Evolutionary conservation across 2,797 vertebrate species (phyloP).

Genomic region (Gymnoscopelus braueri): DNA sequence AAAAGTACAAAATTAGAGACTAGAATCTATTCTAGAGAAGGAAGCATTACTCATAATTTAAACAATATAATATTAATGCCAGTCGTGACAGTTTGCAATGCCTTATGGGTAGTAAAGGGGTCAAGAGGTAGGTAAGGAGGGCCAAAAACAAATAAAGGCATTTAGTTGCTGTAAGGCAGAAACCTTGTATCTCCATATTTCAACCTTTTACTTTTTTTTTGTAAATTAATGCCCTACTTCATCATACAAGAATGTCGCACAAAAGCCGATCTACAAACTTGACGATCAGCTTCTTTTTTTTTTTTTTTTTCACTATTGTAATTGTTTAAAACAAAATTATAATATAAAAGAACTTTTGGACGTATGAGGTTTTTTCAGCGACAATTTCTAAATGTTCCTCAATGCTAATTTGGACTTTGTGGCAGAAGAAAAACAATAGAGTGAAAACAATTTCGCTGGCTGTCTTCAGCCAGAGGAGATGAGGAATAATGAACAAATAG

Average conservation of each 20-base stretch:
- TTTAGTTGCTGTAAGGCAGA: neutral
- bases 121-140: slow-evolving; percentile 46
- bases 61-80: slow-evolving; percentile 39
- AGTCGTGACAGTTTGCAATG: slow-evolving; percentile 46
- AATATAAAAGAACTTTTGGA: too few species aligned
- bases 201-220: too few species aligned
- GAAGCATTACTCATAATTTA: slow-evolving; percentile 54
- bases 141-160: slow-evolving; percentile 61
- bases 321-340: too few species aligned
- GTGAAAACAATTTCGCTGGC: slow-evolving; percentile 76
- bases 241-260: too few species aligned
- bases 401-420: slow-evolving; percentile 71
- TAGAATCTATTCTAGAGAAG: slow-evolving; percentile 42
- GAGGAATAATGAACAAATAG: slow-evolving; percentile 83
- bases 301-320: too few species aligned
- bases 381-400: slow-evolving; percentile 54
- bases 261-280: too few species aligned
- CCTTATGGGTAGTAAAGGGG: slow-evolving; percentile 39
- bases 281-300: too few species aligned
- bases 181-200: too few species aligned
- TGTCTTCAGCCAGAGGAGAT: slow-evolving; percentile 75
- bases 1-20: slow-evolving; percentile 43
- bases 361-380: too few species aligned
- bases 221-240: too few species aligned
- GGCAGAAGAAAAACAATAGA: slow-evolving; percentile 65